Evolutionary conservation across 2,797 vertebrate species (phyloP).

Genomic region (Chaenodraco wilsoni): DNA sequence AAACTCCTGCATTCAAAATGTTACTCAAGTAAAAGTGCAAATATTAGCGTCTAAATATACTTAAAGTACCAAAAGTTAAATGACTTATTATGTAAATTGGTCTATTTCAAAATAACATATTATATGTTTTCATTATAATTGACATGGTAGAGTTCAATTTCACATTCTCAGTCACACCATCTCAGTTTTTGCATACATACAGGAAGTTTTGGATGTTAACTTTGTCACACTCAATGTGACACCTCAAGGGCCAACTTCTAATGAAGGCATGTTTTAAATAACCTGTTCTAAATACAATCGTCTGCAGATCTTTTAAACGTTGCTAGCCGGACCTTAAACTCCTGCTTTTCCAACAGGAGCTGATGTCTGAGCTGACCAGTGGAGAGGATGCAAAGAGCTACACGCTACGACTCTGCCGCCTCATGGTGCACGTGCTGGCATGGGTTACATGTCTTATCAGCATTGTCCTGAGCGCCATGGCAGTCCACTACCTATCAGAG

Average conservation of each 20-base stretch:
- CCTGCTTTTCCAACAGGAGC: constrained; percentile 81
- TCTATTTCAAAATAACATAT: too few species aligned
- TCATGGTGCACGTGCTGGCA: constrained; percentile 48
- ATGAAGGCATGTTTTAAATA: not conserved
- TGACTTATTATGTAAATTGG: too few species aligned
- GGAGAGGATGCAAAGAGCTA: constrained; percentile 27
- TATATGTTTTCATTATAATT: too few species aligned
- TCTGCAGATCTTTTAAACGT: not conserved
- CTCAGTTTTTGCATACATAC: not conserved
- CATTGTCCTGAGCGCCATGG: constrained; percentile 63
- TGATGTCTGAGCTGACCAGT: constrained; percentile 79
- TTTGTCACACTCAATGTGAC: not conserved
- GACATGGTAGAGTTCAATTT: too few species aligned
- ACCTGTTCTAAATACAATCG: not conserved
- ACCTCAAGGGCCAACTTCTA: not conserved
- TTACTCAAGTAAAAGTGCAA: too few species aligned
- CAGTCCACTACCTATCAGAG: constrained; percentile 72
- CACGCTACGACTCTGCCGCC: constrained; percentile 54
- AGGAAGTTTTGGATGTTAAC: not conserved
- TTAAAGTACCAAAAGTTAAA: too few species aligned
- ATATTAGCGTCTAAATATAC: too few species aligned
- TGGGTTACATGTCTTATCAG: constrained; percentile 81
- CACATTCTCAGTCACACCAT: not conserved
- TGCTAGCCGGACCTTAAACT: not conserved
- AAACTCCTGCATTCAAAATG: too few species aligned